Evolutionary conservation across 2,113 vertebrate species (phyloP).

Genomic region (rat (Rattus norvegicus)): DNA sequence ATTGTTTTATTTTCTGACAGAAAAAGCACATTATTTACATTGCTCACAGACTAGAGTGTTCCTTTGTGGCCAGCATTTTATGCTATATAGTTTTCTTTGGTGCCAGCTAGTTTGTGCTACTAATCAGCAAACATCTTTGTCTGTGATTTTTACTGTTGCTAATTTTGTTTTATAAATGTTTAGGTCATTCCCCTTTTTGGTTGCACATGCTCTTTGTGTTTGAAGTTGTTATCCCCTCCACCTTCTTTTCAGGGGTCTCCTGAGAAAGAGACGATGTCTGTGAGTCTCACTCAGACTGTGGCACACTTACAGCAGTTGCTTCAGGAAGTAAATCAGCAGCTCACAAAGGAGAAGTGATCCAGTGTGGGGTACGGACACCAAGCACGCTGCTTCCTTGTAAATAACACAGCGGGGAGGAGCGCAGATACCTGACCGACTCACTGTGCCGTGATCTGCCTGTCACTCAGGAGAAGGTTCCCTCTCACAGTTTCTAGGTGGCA

Average conservation of each 20-base stretch:
- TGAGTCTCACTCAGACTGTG: constrained; percentile 94
- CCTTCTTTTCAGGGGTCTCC: constrained; percentile 89
- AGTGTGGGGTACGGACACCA: constrained; percentile 82
- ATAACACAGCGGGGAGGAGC: neutral
- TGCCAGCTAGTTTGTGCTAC: neutral
- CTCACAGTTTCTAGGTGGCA: neutral
- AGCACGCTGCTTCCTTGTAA: neutral
- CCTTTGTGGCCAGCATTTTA: neutral
- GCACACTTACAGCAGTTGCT: constrained; percentile 95
- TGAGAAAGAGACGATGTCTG: constrained; percentile 91
- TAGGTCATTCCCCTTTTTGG: neutral
- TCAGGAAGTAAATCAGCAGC: constrained; percentile 91
- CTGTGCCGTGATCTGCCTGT: neutral
- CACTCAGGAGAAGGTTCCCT: neutral
- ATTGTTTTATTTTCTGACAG: neutral
- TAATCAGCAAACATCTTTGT: constrained; percentile 38
- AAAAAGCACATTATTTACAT: constrained; percentile 1
- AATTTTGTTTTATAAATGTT: constrained; percentile 30
- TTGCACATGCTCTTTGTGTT: constrained; percentile 27
- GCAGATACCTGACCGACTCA: neutral
- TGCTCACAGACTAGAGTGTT: constrained; percentile 16
- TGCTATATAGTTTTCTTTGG: constrained; percentile 5
- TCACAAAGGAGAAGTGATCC: constrained; percentile 90
- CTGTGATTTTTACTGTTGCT: neutral
- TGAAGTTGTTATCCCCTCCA: neutral